Evolutionary conservation across 2,797 vertebrate genomes (phyloP), one percentile per base, ranked within the genome.

Genomic region (Pachyuromys duprasi): DNA sequence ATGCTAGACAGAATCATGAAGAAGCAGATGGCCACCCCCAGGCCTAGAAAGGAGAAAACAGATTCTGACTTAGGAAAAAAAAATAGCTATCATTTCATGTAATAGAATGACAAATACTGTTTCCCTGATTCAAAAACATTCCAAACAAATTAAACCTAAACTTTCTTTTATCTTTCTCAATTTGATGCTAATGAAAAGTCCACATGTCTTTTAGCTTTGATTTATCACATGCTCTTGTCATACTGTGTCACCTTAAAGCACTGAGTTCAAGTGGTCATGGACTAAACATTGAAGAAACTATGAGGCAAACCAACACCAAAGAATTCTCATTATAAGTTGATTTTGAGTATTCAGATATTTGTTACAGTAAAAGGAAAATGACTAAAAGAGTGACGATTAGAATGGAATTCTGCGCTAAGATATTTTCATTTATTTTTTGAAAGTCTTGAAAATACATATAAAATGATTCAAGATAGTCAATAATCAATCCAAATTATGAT

Each of bases 21-120:
- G 88, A 96, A 96, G 69, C 94, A 96, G 96, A 95, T 97, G 96
- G 88, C 49, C 84, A 94, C 97, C 95, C 97, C 95, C 78, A 97
- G 97, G 96, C 97, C 93, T 69, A 67, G 88, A 90, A 72, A 87
- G 87, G 65, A 96, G 87, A 97, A 96, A 97, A 96, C 93, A 92
- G 84, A 95, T 92, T 95, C 93, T 94, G 93, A 95, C 87, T 92
- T 90, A 90, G 81, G 53, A 97, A 69, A 65, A 69, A 65, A 90
- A 96, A 96, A 93, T 83, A n/a, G 75, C 42, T 81, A 94, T 79
- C 93, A 93, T 63, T 97, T 94, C 72, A 89, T 76, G 74, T 75
- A 86, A 83, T 95, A 75, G 87, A 95, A 86, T 90, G 74, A 17
- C 7, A 76, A 15, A 89, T 92, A 83, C 3, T 69, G 18, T 88